Evolutionary conservation across 2,888 invertebrate genomes (phyloP).

Genomic region (Dicyrtoma fusca): DNA sequence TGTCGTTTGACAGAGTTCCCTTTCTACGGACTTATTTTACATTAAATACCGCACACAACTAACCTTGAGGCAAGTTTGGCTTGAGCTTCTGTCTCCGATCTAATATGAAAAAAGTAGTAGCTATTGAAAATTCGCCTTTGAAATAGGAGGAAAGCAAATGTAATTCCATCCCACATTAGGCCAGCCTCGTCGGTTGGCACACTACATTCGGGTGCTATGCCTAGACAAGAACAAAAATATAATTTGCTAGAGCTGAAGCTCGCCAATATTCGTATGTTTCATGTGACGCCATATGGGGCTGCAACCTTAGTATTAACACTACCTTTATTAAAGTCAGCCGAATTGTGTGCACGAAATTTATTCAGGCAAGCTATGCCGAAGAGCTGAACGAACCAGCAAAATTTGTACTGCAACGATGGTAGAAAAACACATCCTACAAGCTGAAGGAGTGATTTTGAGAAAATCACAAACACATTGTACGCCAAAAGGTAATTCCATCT

Average conservation of each 20-base stretch:
- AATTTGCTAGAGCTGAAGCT: too few relatives aligned
- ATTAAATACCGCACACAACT: conserved; percentile 2
- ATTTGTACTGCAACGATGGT: conserved; percentile 63
- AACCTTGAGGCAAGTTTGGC: conserved; percentile 89
- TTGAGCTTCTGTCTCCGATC: conserved; percentile 93
- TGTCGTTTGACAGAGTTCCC: too few relatives aligned
- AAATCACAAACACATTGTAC: conserved; percentile 88
- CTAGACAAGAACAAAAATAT: neutral
- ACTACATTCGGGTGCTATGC: conserved; percentile 62
- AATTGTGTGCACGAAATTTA: conserved; percentile 64
- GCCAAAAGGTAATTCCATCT: conserved; percentile 85
- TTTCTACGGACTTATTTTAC: too few relatives aligned
- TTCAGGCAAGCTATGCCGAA: conserved; percentile 88
- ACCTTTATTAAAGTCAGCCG: conserved; percentile 34
- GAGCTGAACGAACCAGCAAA: conserved; percentile 77
- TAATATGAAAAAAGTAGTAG: conserved; percentile 95
- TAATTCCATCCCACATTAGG: conserved; percentile 91
- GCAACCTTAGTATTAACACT: neutral
- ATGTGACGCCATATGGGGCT: too few relatives aligned
- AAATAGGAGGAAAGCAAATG: conserved; percentile 89
- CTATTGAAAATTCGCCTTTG: conserved; percentile 91
- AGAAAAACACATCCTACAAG: conserved; percentile 87
- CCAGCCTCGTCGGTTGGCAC: conserved; percentile 82
- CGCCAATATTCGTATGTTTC: too few relatives aligned
- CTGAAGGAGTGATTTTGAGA: conserved; percentile 83